Conservation (phyloP, 2,113 vertebrate genomes). For the Alectura lathami region DNA sequence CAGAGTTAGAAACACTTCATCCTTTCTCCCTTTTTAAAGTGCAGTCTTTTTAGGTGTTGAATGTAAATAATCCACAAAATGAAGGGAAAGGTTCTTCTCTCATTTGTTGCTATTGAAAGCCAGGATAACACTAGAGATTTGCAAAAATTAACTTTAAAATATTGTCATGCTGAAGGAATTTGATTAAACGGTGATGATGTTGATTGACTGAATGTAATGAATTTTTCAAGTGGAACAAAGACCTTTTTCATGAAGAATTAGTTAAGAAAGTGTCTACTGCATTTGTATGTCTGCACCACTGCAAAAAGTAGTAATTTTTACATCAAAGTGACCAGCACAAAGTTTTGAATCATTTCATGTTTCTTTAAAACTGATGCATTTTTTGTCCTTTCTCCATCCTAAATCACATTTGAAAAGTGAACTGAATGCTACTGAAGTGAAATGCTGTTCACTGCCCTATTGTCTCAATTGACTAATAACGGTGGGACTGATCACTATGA, state of each 20-base stretch:
- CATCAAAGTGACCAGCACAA: background rate
- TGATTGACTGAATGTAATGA: background rate
- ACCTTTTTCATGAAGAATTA: background rate
- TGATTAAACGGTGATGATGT: conserved; percentile 5
- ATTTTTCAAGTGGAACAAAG: conserved; percentile 23
- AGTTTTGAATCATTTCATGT: background rate
- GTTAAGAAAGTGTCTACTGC: background rate
- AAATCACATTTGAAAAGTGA: background rate
- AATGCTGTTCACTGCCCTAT: background rate
- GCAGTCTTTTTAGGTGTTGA: conserved; percentile 42
- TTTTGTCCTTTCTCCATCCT: background rate
- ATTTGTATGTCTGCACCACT: background rate
- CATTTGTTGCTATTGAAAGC: conserved; percentile 42
- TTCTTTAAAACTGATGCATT: background rate
- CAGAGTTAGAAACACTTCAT: conserved; percentile 36
- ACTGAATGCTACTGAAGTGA: background rate
- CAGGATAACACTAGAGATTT: conserved; percentile 23
- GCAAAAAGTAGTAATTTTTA: background rate
- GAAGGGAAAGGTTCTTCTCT: background rate
- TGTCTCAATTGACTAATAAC: background rate
- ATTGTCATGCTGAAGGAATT: conserved; percentile 9
- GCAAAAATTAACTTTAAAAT: conserved; percentile 37
- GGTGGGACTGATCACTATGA: background rate
- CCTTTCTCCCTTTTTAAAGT: background rate
- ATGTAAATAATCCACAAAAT: conserved; percentile 55